Percentiles rank a stretch among this genome's conserved stretches.
Conservation (phyloP, 2,888 invertebrate genomes). For the Sesia apiformis region DNA sequence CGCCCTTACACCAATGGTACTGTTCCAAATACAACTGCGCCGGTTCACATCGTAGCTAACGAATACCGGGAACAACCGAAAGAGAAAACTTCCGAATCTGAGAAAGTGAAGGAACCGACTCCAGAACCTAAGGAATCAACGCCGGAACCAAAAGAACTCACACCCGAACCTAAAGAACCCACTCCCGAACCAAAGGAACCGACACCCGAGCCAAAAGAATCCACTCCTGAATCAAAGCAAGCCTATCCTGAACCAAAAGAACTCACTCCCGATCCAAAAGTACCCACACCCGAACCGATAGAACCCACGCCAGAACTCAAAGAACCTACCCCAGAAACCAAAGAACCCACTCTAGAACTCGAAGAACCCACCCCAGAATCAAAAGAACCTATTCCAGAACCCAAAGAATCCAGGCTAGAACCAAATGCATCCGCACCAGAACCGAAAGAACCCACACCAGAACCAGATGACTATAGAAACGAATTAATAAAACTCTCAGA, state of each 20-base stretch:
- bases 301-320: slow-evolving; percentile 17
- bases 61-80: slow-evolving; percentile 46
- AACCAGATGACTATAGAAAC: slow-evolving; percentile 9
- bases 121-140: slow-evolving; percentile 7
- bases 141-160: slow-evolving; percentile 5
- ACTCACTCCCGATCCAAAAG: slow-evolving; percentile 3
- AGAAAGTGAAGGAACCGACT: slow-evolving; percentile 13
- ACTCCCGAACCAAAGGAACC: slow-evolving; percentile 12
- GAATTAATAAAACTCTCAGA: slow-evolving; percentile 26
- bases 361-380: slow-evolving; percentile 4
- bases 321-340: slow-evolving; percentile 13
- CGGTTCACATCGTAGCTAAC: slow-evolving; percentile 55
- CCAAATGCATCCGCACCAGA: slow-evolving; percentile 1
- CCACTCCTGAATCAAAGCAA: slow-evolving; percentile 6
- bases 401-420: not conserved
- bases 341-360: slow-evolving; percentile 11
- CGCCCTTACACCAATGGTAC: slow-evolving; percentile 64
- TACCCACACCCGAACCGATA: slow-evolving; percentile 12
- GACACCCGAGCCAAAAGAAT: slow-evolving; percentile 12
- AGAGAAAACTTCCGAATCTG: slow-evolving; percentile 27
- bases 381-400: slow-evolving; percentile 3
- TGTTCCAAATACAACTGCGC: slow-evolving; percentile 47
- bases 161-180: slow-evolving; percentile 12
- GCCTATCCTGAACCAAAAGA: slow-evolving; percentile 2
- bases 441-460: slow-evolving; percentile 9